Evolutionary conservation across 2,797 vertebrate species (phyloP), one percentile per base, ranked within the genome.

Genomic region (Dendrocincla fuliginosa): DNA sequence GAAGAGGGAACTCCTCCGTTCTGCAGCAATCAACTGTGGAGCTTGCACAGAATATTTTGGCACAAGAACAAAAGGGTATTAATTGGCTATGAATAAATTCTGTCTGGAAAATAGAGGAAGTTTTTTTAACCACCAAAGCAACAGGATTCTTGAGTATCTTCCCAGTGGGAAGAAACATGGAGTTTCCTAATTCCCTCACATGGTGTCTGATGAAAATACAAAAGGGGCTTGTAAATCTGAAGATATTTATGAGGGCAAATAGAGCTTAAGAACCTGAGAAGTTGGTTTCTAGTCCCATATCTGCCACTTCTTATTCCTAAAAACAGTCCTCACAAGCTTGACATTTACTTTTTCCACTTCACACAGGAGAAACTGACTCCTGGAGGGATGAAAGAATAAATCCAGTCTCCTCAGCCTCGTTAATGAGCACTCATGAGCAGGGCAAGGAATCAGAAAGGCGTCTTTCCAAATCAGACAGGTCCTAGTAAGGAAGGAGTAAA

Each of bases 81-180:
- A 94, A 81, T 52, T 88, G 53, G 13, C 57, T 81, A 33, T 49
- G 57, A 90, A 90, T 76, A 88, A 90, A 78, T 94, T 86, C 47
- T 86, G 47, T 42, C 57, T 84, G 70, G 69, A 88, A 91, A 81
- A 37, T 68, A 90, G 86, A 75, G 46, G 41, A 53, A 70, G 7
- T 13, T 1, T 2, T 88, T 93, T 84, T 61, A 86, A 67, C 53
- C 23, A 68, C 30, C 27, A 46, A 53, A 78, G 35, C 42, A 91
- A 55, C 17, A 79, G 32, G 20, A 33, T 65, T 83, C 39, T 76
- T 76, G 39, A 94, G 35, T 44, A 47, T 61, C 42, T 95, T 91
- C 39, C 42, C 42, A 65, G 4, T 41, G 57, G n/a, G 47, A 84
- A 81, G 70, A 82, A 87, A 50, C 24, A 10, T 9, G 37, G 52